Evolutionary conservation across 2,797 vertebrate genomes (phyloP), one percentile per base, ranked within the genome.

Genomic region (Sphenopsis melanotis): DNA sequence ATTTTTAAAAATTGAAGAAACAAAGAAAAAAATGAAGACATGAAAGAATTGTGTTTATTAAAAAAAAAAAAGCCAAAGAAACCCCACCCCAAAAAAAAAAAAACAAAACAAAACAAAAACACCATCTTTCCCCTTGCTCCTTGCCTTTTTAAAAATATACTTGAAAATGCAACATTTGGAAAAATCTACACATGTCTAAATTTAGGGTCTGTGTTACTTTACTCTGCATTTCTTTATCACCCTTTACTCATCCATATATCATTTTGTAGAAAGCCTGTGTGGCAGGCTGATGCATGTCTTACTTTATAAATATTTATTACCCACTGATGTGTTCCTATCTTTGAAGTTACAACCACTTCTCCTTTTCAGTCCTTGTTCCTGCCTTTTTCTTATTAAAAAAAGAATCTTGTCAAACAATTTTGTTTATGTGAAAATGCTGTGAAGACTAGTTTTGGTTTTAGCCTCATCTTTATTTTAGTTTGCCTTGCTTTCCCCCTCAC

Each of bases 251-350:
- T 89, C 90, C 79, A 79, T 97, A 93, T 78, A 96, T 96, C 79
- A 95, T 94, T 90, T 83, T 83, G 66, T 94, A 70, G 85, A 94
- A 97, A 94, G 84, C 26, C 3, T 94, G 92, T 94, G 81, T 95
- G 92, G 75, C 93, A 97, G 90, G 90, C 90, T 97, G 97, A 97
- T 97, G 91, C 92, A 94, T 96, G 93, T 89, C 93, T 97, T 97
- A 89, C 96, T 97, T 98, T 97, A 97, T 97, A 98, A 98, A 97
- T 97, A 98, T 98, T 97, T 97, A 97, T 97, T 96, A 95, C 75
- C 80, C 93, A 94, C 72, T 94, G 82, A 59, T 95, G 75, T 88
- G 83, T 94, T 96, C 75, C 44, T 94, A 37, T 97, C 96, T 98
- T 98, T 97, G 95, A 97, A 97, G 96, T 95, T 95, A 55, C 57